phyloP scores from a whole-genome alignment of 2,113 vertebrate genomes.

The Eubucco bourcierii region DNA sequence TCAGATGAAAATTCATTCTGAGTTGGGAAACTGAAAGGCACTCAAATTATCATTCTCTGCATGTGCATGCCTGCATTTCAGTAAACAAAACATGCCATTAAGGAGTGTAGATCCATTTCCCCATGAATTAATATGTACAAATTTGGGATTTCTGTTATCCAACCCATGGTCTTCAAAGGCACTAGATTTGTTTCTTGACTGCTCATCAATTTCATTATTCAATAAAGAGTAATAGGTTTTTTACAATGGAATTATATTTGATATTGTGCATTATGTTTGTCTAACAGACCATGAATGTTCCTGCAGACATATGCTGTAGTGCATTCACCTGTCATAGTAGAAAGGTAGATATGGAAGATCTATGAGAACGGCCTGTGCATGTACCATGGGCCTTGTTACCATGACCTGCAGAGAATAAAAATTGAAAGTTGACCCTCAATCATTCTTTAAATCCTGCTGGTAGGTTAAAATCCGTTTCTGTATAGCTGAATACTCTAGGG shows the following conservation, averaged over 20 bases:
- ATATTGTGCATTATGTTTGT: constrained; percentile 63
- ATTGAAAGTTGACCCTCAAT: not conserved
- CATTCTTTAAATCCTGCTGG: not conserved
- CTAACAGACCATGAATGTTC: constrained; percentile 56
- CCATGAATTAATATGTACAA: not conserved
- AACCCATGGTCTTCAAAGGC: not conserved
- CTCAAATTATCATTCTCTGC: not conserved
- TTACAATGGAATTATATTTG: constrained; percentile 11
- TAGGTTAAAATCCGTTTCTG: not conserved
- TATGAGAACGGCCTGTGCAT: constrained; percentile 43
- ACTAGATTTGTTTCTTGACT: constrained; percentile 7
- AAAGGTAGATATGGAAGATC: constrained; percentile 23
- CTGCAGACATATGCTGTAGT: not conserved
- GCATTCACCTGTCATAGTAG: constrained; percentile 49
- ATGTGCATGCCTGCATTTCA: not conserved
- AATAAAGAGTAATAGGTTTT: constrained; percentile 11
- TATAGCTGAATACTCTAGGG: not conserved
- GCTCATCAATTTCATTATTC: constrained; percentile 7
- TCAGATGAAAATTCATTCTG: not conserved
- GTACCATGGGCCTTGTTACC: not conserved
- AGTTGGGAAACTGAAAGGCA: not conserved
- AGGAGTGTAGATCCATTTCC: not conserved
- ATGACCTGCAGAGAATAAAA: constrained; percentile 17
- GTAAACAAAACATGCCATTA: not conserved
- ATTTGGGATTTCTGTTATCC: not conserved